Conservation (phyloP, 2,888 invertebrate species). For the Teleogryllus oceanicus region DNA sequence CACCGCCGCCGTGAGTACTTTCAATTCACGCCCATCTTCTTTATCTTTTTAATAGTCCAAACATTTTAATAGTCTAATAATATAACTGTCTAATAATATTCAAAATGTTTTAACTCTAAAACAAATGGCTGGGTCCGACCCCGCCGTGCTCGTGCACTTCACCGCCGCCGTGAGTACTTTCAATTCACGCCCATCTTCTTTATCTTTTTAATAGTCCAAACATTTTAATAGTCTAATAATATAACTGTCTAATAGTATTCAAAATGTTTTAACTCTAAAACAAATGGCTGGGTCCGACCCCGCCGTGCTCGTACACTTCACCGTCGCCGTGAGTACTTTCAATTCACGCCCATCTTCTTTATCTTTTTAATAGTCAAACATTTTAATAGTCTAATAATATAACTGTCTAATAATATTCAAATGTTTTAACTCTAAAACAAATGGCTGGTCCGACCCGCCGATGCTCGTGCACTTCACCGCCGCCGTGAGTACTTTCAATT, state of each 20-base stretch:
- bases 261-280: too few relatives aligned
- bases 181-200: too few relatives aligned
- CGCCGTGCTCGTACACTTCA: constrained; percentile 42
- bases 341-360: constrained; percentile 51
- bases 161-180: constrained; percentile 42
- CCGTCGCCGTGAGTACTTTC: constrained; percentile 71
- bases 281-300: constrained; percentile 25
- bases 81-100: too few relatives aligned
- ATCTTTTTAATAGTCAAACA: too few relatives aligned
- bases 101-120: too few relatives aligned
- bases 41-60: too few relatives aligned
- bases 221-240: too few relatives aligned
- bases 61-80: too few relatives aligned
- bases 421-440: constrained; percentile 40
- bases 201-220: too few relatives aligned
- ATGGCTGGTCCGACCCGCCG: constrained; percentile 42
- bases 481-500: constrained; percentile 66
- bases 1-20: constrained; percentile 66
- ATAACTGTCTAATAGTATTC: too few relatives aligned
- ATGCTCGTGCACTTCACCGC: constrained; percentile 48
- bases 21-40: constrained; percentile 50
- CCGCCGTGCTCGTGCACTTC: constrained; percentile 40
- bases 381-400: too few relatives aligned
- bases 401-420: too few relatives aligned
- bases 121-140: not conserved